These are phyloP conservation scores for Hyperoplus lanceolatus DNA, from an alignment of 2,797 vertebrate genomes.

Conservation along the genomic window DNA sequence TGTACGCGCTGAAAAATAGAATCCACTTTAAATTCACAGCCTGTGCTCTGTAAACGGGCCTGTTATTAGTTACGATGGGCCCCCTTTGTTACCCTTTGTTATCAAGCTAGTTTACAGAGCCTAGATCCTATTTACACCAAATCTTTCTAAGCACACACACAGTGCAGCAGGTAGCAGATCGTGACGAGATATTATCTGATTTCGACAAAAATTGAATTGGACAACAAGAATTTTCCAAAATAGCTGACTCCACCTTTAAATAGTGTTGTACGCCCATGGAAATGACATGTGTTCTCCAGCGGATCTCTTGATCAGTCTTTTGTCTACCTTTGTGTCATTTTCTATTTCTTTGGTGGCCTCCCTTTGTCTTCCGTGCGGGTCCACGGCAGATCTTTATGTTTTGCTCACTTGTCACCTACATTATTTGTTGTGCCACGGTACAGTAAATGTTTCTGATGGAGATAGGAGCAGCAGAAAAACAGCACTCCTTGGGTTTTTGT, in stretches of 20 bases:
- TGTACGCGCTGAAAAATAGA: too few species aligned
- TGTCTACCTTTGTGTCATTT: slow-evolving; percentile 5
- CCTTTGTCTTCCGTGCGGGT: slow-evolving; percentile 33
- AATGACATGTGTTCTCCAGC: slow-evolving; percentile 32
- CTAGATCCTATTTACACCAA: too few species aligned
- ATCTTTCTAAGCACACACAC: too few species aligned
- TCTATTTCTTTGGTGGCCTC: slow-evolving; percentile 1
- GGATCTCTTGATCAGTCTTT: slow-evolving; percentile 35
- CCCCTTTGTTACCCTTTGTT: too few species aligned
- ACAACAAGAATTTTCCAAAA: too few species aligned
- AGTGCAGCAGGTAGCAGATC: too few species aligned
- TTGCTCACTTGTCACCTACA: slow-evolving; percentile 74
- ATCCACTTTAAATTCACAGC: too few species aligned
- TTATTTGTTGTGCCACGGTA: slow-evolving; percentile 85
- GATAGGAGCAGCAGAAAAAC: slow-evolving; percentile 70
- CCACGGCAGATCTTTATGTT: slow-evolving; percentile 62
- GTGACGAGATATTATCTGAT: too few species aligned
- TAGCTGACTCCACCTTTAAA: background rate
- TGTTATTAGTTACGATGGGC: too few species aligned
- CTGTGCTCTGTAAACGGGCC: too few species aligned
- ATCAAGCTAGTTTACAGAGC: too few species aligned
- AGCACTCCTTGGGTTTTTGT: slow-evolving; percentile 60
- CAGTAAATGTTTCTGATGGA: slow-evolving; percentile 82
- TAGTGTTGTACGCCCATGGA: background rate
- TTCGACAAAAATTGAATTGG: too few species aligned